Evolutionary conservation across 2,113 vertebrate genomes (phyloP).

Genomic region (Pteronura brasiliensis): DNA sequence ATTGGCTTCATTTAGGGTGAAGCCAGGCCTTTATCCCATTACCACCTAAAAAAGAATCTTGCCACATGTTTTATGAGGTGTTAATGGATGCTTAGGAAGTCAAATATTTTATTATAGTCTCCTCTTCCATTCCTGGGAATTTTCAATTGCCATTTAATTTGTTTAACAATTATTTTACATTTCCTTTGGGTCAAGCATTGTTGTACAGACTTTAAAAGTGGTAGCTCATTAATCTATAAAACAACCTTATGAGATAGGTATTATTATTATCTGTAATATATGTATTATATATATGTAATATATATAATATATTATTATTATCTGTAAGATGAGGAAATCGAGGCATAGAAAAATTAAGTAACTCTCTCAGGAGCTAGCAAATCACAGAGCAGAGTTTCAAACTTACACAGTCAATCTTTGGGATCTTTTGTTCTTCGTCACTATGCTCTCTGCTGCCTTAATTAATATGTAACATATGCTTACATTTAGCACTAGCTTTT

Average conservation of each 20-base stretch:
- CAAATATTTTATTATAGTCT: not conserved
- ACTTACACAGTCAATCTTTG: not conserved
- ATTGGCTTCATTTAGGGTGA: not conserved
- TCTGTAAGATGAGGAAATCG: not conserved
- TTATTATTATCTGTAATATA: not conserved
- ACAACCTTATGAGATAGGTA: not conserved
- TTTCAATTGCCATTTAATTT: not conserved
- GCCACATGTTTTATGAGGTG: not conserved
- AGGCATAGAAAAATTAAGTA: not conserved
- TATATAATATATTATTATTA: not conserved
- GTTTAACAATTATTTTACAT: not conserved
- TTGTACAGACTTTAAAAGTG: not conserved
- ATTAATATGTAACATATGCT: not conserved
- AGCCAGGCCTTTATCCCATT: not conserved
- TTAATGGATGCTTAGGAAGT: not conserved
- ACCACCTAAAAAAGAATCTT: not conserved
- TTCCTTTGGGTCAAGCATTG: not conserved
- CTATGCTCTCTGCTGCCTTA: not conserved
- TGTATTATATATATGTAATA: no score
- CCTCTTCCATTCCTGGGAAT: not conserved
- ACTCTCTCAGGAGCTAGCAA: not conserved
- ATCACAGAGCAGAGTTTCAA: not conserved
- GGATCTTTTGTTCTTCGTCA: not conserved
- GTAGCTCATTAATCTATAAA: not conserved
- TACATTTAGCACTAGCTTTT: constrained; percentile 2